These are phyloP conservation scores for Spizaetus ornatus DNA, from an alignment of 2,113 vertebrate species.

Conservation along the genomic window DNA sequence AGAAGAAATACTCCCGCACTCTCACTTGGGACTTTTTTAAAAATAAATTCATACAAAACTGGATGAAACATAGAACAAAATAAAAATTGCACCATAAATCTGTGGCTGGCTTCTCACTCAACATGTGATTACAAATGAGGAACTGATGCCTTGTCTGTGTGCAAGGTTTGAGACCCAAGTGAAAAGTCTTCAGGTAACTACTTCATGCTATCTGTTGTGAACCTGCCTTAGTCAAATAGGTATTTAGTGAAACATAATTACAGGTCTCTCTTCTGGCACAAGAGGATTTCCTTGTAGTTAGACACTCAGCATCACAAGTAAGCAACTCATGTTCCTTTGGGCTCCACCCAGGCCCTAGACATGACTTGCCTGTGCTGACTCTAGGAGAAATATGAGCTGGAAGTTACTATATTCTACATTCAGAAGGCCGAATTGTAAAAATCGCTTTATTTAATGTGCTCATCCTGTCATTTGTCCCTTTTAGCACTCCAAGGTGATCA, in stretches of 20 bases:
- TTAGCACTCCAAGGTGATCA: neutral
- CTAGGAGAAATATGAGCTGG: neutral
- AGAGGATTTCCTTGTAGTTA: neutral
- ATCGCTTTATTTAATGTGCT: neutral
- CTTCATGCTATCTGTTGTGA: neutral
- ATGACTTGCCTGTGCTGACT: neutral
- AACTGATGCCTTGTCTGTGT: fast-evolving
- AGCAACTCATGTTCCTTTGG: neutral
- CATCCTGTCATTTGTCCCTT: neutral
- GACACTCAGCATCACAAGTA: neutral
- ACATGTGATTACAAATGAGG: neutral
- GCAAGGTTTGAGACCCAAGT: neutral
- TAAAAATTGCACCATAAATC: neutral
- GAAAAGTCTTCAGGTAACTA: neutral
- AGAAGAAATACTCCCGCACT: neutral
- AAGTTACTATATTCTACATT: neutral
- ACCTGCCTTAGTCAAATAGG: neutral
- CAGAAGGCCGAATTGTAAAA: neutral
- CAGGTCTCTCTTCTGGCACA: neutral
- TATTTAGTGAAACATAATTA: neutral
- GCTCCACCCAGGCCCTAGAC: neutral
- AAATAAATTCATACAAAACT: neutral
- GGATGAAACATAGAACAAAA: neutral
- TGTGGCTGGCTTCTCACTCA: neutral
- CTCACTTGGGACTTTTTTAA: neutral